Conservation (phyloP, 2,797 vertebrate genomes). For the Spheniscus humboldti region DNA sequence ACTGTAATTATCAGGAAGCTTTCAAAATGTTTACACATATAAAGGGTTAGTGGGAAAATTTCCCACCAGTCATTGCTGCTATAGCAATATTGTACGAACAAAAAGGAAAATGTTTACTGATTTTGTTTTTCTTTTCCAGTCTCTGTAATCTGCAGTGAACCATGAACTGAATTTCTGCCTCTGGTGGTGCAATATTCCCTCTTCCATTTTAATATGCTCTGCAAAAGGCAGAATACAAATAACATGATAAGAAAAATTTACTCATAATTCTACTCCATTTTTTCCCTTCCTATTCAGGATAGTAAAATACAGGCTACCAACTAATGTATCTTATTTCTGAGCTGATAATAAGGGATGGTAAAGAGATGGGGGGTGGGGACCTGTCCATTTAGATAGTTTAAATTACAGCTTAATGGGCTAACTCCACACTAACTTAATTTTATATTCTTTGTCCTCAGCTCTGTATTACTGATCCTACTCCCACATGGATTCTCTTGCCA, state of each 20-base stretch:
- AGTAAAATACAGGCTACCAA: not conserved
- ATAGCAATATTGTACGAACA: not conserved
- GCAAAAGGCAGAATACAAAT: not conserved
- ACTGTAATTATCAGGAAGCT: not conserved
- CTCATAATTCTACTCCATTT: not conserved
- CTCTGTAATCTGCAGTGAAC: not conserved
- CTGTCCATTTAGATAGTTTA: not conserved
- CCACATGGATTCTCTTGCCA: not conserved
- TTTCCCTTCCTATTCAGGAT: not conserved
- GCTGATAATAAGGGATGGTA: not conserved
- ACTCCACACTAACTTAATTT: conserved; percentile 2
- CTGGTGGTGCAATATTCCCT: not conserved
- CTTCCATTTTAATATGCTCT: not conserved
- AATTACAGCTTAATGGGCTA: conserved; percentile 23
- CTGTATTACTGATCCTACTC: not conserved
- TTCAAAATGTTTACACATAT: not conserved
- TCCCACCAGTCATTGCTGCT: not conserved
- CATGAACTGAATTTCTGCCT: not conserved
- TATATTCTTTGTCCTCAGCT: not conserved
- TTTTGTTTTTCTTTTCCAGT: not conserved
- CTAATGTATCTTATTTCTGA: not conserved
- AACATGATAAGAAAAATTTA: not conserved
- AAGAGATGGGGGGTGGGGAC: not conserved
- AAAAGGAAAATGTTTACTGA: not conserved
- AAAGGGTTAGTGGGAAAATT: not conserved